Conservation (phyloP, 2,113 vertebrate genomes). For the Sinosuthora webbiana region DNA sequence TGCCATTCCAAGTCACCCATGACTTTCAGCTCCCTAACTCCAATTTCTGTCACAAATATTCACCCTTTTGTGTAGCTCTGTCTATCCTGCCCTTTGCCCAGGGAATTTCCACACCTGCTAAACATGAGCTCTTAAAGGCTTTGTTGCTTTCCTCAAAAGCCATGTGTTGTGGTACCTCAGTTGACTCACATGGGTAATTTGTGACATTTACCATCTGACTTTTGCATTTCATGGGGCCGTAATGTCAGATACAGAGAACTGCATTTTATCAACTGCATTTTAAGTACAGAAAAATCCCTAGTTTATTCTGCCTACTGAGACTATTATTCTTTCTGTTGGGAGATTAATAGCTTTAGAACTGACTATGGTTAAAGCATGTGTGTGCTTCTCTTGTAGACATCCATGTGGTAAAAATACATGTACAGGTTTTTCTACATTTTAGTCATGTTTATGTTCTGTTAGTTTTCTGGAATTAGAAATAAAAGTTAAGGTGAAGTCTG, state of each 20-base stretch:
- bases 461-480: background rate
- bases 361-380: background rate
- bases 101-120: background rate
- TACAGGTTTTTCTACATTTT: background rate
- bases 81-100: background rate
- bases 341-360: background rate
- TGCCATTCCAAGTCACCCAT: background rate
- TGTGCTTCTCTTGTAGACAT: background rate
- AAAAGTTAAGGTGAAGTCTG: background rate
- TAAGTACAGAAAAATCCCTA: background rate
- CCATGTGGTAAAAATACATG: background rate
- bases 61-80: background rate
- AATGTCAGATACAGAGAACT: background rate
- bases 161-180: rapidly evolving
- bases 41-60: background rate
- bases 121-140: background rate
- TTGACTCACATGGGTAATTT: background rate
- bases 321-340: background rate
- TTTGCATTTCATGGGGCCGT: background rate
- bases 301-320: background rate
- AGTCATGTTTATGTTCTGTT: background rate
- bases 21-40: background rate
- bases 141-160: background rate
- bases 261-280: background rate
- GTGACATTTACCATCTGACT: background rate